A percentile compares a stretch with the other conserved stretches of the same genome.
Evolutionary conservation across 2,888 invertebrate species (phyloP).

Genomic region (Miltochrista miniata): DNA sequence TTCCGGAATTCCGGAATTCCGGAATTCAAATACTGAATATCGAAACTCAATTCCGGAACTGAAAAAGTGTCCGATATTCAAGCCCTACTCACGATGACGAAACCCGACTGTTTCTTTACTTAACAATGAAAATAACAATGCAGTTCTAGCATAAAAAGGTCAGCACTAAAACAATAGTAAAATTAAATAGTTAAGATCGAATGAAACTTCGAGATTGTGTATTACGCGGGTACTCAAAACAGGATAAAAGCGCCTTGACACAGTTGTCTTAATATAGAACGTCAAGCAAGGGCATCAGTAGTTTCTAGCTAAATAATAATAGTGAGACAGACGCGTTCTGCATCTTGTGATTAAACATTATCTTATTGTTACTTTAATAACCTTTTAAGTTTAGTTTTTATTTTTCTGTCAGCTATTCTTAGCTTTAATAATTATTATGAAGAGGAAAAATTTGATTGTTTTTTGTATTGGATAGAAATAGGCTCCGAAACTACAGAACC

Average conservation of each 20-base stretch:
- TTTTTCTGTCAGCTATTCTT: too few species aligned
- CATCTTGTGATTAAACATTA: neutral
- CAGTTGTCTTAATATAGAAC: constrained; percentile 51
- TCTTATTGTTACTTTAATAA: neutral
- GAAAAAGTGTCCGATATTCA: too few species aligned
- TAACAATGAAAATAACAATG: constrained; percentile 46
- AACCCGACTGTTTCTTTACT: constrained; percentile 30
- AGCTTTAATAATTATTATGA: too few species aligned
- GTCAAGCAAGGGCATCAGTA: constrained; percentile 52
- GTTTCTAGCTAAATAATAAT: constrained; percentile 18
- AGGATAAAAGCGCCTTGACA: constrained; percentile 61
- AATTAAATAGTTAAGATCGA: constrained; percentile 54
- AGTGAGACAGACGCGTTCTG: neutral
- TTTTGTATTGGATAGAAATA: too few species aligned
- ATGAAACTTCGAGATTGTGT: constrained; percentile 61
- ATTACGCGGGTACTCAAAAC: constrained; percentile 56
- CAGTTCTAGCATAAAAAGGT: constrained; percentile 49
- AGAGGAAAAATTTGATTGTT: too few species aligned
- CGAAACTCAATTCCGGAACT: too few species aligned
- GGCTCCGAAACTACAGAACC: too few species aligned
- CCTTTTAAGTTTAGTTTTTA: too few species aligned
- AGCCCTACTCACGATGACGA: constrained; percentile 28
- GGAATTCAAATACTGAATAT: too few species aligned
- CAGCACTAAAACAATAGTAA: constrained; percentile 60
- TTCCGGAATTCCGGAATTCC: too few species aligned